Evolutionary conservation across 1,140 invertebrate genomes (phyloP).

Genomic region (Drosophila littoralis): DNA sequence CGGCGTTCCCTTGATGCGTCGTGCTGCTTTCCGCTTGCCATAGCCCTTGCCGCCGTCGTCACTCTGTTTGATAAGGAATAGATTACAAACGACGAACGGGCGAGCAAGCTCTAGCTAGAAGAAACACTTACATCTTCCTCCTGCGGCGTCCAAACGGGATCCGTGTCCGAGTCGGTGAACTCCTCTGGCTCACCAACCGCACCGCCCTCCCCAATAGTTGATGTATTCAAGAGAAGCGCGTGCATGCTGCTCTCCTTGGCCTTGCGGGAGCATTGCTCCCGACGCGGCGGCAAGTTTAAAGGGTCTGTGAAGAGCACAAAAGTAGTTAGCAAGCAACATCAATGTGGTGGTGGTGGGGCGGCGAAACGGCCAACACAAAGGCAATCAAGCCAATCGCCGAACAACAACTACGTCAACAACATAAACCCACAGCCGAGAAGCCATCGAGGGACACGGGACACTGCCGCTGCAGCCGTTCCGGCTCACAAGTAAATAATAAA

Average conservation of each 20-base stretch:
- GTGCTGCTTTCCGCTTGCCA: constrained; percentile 72
- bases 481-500: constrained; percentile 72
- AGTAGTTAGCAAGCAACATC: constrained; percentile 68
- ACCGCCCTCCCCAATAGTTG: constrained; percentile 57
- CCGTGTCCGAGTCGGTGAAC: constrained; percentile 88
- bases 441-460: constrained; percentile 20
- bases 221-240: constrained; percentile 69
- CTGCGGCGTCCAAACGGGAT: constrained; percentile 90
- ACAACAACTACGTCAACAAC: constrained; percentile 56
- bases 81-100: constrained; percentile 17
- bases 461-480: constrained; percentile 23
- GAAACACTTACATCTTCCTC: constrained; percentile 85
- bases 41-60: constrained; percentile 73
- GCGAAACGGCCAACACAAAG: constrained; percentile 17
- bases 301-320: constrained; percentile 84
- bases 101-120: constrained; percentile 3
- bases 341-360: constrained; percentile 26
- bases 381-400: constrained; percentile 37
- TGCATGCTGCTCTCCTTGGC: constrained; percentile 86
- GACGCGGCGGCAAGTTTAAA: constrained; percentile 85
- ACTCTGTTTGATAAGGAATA: constrained; percentile 55
- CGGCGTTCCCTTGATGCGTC: constrained; percentile 76
- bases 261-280: constrained; percentile 88
- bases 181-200: constrained; percentile 84
- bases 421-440: constrained; percentile 38